These are phyloP conservation scores for Echiichthys vipera DNA, from an alignment of 2,797 vertebrate genomes.

Conservation along the genomic window DNA sequence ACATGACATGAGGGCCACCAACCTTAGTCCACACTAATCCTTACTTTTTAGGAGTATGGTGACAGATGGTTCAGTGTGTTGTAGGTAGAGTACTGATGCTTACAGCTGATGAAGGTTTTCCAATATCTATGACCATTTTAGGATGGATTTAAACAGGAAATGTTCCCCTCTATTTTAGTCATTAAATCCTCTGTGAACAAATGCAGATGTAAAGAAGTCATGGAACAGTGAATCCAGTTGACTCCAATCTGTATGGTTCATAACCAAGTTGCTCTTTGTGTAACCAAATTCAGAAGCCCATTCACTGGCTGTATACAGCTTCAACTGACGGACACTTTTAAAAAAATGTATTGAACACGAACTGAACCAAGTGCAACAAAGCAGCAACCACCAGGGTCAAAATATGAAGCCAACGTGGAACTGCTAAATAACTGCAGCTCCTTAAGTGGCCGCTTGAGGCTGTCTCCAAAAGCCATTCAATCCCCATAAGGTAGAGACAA, in stretches of 20 bases:
- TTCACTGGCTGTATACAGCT: not conserved
- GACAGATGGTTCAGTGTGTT: constrained; percentile 15
- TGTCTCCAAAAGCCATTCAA: too few relatives aligned
- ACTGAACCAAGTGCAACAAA: constrained; percentile 14
- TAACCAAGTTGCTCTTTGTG: not conserved
- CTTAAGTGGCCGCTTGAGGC: too few relatives aligned
- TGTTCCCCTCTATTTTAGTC: not conserved
- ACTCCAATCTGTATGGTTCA: not conserved
- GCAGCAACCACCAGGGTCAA: not conserved
- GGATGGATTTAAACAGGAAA: not conserved
- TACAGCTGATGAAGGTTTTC: constrained; percentile 10
- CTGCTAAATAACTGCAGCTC: too few relatives aligned
- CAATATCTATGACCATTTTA: not conserved
- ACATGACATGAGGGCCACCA: constrained; percentile 8
- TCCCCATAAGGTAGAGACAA: too few relatives aligned
- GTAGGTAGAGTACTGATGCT: not conserved
- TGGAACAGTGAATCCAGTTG: not conserved
- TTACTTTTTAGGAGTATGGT: not conserved
- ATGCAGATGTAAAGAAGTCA: not conserved
- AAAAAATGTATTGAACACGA: constrained; percentile 43
- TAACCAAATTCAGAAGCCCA: constrained; percentile 3
- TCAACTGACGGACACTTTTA: not conserved
- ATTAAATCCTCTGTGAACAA: not conserved
- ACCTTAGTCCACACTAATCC: not conserved
- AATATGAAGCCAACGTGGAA: too few relatives aligned